Percentiles rank a stretch among this genome's conserved stretches.
phyloP scores from a whole-genome alignment of 2,888 invertebrate species.

The Cheilosia pagana region DNA sequence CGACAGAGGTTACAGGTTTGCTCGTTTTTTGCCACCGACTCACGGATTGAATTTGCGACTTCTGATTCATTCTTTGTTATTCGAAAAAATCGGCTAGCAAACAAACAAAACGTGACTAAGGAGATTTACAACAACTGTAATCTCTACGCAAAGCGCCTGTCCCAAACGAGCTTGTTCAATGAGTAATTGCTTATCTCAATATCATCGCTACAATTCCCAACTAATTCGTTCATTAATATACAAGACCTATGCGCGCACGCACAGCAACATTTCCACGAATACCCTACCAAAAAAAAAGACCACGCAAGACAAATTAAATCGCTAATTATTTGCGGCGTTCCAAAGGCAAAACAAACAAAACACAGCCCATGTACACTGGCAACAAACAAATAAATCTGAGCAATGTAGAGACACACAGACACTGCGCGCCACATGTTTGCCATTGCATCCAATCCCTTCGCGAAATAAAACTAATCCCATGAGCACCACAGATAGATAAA shows the following conservation, averaged over 20 bases:
- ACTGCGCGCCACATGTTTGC: constrained; percentile 28
- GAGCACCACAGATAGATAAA: constrained; percentile 4
- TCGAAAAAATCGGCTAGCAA: too few species aligned
- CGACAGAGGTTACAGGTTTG: too few species aligned
- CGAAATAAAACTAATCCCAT: not conserved
- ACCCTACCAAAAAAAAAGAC: constrained; percentile 10
- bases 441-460: constrained; percentile 26
- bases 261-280: not conserved
- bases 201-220: constrained; percentile 2
- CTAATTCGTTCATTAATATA: constrained; percentile 19
- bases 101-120: too few species aligned
- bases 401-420: constrained; percentile 18
- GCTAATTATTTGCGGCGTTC: constrained; percentile 59
- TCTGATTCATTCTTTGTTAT: not conserved
- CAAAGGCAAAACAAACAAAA: constrained; percentile 37
- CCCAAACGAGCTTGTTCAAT: too few species aligned
- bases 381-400: constrained; percentile 34
- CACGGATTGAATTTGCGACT: not conserved
- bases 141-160: not conserved
- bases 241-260: not conserved
- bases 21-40: too few species aligned
- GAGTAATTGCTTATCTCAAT: too few species aligned
- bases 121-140: constrained; percentile 4
- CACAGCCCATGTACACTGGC: constrained; percentile 6
- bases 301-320: constrained; percentile 45